These are phyloP conservation scores for Peromyscus nudipes DNA, from an alignment of 2,797 vertebrate species.

Conservation along the genomic window DNA sequence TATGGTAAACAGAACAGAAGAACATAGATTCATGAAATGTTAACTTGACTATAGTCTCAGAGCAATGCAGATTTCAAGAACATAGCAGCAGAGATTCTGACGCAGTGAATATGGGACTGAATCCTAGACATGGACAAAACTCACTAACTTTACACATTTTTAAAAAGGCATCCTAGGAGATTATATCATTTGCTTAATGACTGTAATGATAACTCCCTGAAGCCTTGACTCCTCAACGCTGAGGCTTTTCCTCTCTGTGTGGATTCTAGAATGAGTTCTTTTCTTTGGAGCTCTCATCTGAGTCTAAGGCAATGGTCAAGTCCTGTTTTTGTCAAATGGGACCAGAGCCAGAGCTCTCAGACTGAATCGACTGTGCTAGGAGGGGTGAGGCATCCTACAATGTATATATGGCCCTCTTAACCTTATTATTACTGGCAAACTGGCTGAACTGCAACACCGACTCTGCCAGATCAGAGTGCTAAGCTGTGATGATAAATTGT, in stretches of 20 bases:
- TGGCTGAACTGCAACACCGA: neutral
- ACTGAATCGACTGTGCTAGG: neutral
- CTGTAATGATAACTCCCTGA: slow-evolving; percentile 35
- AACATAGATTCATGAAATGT: neutral
- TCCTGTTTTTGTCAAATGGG: neutral
- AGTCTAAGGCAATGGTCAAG: neutral
- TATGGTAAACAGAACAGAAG: neutral
- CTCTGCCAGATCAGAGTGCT: neutral
- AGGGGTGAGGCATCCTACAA: neutral
- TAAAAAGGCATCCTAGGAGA: neutral
- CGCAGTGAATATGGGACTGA: neutral
- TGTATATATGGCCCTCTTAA: neutral
- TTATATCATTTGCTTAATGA: slow-evolving; percentile 3
- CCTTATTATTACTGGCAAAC: neutral
- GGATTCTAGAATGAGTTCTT: neutral
- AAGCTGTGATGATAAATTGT: neutral
- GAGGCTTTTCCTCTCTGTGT: neutral
- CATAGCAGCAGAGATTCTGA: neutral
- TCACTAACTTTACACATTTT: neutral
- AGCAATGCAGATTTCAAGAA: slow-evolving; percentile 26
- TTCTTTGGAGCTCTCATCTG: neutral
- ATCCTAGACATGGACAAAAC: neutral
- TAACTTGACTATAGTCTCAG: slow-evolving; percentile 3
- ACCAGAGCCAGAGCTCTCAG: neutral
- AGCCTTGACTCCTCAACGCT: neutral